Percentiles rank a stretch among this genome's conserved stretches.
Conservation (phyloP, 2,113 vertebrate species). For the Corythaeola cristata region DNA sequence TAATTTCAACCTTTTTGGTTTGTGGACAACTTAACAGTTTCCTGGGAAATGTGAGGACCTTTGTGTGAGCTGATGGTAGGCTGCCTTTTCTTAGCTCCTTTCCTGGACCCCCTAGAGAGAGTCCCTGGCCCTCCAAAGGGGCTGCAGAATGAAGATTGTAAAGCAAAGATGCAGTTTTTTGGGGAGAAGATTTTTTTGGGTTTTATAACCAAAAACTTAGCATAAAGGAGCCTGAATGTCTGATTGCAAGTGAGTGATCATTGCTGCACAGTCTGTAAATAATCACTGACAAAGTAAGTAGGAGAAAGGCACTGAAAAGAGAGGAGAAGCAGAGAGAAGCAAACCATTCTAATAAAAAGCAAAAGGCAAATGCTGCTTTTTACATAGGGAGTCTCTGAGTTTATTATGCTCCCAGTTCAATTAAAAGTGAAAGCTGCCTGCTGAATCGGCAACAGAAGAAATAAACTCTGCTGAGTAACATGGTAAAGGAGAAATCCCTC, state of each 20-base stretch:
- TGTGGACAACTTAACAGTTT: neutral
- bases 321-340: neutral
- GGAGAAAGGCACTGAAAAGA: neutral
- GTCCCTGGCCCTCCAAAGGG: neutral
- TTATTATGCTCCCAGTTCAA: neutral
- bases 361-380: neutral
- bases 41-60: neutral
- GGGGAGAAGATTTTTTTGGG: neutral
- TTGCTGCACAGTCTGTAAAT: neutral
- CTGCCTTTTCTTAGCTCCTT: neutral
- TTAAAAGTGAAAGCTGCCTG: neutral
- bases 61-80: neutral
- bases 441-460: neutral
- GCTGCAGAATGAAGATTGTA: neutral
- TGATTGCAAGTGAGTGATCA: neutral
- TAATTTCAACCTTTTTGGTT: neutral
- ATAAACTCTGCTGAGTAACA: neutral
- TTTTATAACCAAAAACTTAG: neutral
- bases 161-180: neutral
- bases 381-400: neutral
- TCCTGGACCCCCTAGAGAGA: neutral
- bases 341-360: neutral
- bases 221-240: rapidly evolving
- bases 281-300: neutral
- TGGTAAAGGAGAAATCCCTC: neutral